Conservation (phyloP, 2,113 vertebrate genomes). For the Petrocephalus zakoni region DNA sequence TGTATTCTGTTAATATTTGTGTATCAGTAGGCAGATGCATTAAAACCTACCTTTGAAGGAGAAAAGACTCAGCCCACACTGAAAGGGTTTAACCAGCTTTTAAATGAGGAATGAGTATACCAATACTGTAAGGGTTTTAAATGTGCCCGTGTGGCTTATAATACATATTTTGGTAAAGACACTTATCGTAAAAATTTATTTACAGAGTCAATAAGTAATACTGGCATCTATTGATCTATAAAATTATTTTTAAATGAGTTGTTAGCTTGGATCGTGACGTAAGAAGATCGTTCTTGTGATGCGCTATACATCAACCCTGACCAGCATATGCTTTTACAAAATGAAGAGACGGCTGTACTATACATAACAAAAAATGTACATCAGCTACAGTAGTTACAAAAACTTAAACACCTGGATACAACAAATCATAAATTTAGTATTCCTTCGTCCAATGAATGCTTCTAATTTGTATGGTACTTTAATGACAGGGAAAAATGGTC, state of each 20-base stretch:
- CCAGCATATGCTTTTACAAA: not conserved
- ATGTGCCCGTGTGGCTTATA: not conserved
- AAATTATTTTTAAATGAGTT: not conserved
- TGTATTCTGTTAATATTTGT: slow-evolving; percentile 15
- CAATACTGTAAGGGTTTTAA: not conserved
- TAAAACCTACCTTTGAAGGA: not conserved
- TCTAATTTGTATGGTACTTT: not conserved
- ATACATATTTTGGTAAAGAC: not conserved
- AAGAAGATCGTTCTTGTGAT: not conserved
- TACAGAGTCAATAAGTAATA: not conserved
- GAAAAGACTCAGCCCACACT: not conserved
- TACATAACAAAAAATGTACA: not conserved
- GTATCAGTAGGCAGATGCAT: not conserved
- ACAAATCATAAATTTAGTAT: not conserved
- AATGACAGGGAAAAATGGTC: not conserved
- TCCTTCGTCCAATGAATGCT: not conserved
- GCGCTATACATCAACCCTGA: too few species aligned
- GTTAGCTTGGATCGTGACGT: not conserved
- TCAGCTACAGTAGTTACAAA: not conserved
- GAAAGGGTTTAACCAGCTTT: not conserved
- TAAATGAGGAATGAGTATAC: not conserved
- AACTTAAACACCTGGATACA: not conserved
- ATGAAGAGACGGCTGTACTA: not conserved
- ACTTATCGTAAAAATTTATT: not conserved
- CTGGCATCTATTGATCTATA: not conserved